These are phyloP conservation scores for Brachionus sp. DNA, from an alignment of 1,140 invertebrate genomes.

Conservation along the genomic window DNA sequence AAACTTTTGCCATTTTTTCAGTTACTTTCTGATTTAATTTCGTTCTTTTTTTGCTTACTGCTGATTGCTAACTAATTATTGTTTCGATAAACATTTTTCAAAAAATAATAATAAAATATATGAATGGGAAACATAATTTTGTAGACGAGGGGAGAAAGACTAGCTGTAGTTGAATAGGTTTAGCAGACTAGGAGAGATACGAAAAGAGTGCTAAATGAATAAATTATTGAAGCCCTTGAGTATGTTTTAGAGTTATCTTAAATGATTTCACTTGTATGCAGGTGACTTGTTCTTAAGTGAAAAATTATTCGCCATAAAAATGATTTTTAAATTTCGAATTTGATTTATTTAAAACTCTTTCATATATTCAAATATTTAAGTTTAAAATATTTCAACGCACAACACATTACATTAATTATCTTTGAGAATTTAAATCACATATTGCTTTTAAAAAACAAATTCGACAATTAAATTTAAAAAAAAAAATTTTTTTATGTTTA, in stretches of 20 bases:
- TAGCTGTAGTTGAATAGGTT: background rate
- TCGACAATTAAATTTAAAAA: background rate
- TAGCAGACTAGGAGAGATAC: background rate
- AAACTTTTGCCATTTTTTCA: background rate
- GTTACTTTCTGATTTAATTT: background rate
- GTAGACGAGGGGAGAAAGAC: background rate
- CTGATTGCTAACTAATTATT: slow-evolving; percentile 5
- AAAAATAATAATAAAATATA: slow-evolving; percentile 29
- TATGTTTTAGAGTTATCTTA: background rate
- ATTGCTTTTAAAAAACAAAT: background rate
- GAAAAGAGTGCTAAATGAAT: background rate
- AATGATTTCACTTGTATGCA: background rate
- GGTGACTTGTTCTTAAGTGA: background rate
- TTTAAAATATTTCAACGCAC: background rate
- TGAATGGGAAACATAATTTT: slow-evolving; percentile 7
- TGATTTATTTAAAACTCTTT: background rate
- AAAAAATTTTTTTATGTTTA: background rate
- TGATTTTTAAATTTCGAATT: background rate
- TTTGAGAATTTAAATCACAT: background rate
- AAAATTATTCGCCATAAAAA: background rate
- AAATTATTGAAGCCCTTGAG: background rate
- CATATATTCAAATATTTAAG: background rate
- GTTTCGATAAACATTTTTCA: slow-evolving; percentile 4
- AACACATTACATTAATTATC: background rate
- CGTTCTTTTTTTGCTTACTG: background rate